These are phyloP conservation scores for Sminthurides bifidus DNA, from an alignment of 1,140 invertebrate genomes.

Conservation along the genomic window DNA sequence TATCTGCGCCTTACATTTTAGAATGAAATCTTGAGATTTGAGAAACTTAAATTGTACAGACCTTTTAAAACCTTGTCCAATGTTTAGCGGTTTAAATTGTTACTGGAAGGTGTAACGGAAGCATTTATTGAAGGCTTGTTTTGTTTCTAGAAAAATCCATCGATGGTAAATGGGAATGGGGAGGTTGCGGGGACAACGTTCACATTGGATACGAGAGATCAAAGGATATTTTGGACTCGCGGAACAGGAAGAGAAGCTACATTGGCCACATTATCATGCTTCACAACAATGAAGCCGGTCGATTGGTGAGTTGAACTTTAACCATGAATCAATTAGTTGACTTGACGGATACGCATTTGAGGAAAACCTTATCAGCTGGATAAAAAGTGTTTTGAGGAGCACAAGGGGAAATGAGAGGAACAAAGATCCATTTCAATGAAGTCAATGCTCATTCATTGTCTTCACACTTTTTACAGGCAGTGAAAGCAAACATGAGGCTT, in stretches of 20 bases:
- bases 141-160: conserved; percentile 35
- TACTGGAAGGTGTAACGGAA: not conserved
- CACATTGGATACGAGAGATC: conserved; percentile 78
- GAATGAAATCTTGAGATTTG: too few relatives aligned
- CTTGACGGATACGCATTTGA: too few relatives aligned
- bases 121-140: not conserved
- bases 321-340: too few relatives aligned
- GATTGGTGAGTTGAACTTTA: conserved; percentile 54
- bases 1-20: not conserved
- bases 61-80: too few relatives aligned
- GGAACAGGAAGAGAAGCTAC: conserved; percentile 60
- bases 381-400: too few relatives aligned
- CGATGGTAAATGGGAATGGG: conserved; percentile 76
- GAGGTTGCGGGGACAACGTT: conserved; percentile 85
- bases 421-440: too few relatives aligned
- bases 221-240: conserved; percentile 73
- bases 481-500: conserved; percentile 67
- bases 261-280: conserved; percentile 76
- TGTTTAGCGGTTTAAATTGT: too few relatives aligned
- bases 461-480: conserved; percentile 54
- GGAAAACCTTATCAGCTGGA: too few relatives aligned
- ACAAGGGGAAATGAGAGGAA: too few relatives aligned
- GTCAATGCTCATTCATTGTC: too few relatives aligned
- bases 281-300: conserved; percentile 81
- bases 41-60: too few relatives aligned